phyloP scores from a whole-genome alignment of 2,888 invertebrate species.

The Thymelicus sylvestris region DNA sequence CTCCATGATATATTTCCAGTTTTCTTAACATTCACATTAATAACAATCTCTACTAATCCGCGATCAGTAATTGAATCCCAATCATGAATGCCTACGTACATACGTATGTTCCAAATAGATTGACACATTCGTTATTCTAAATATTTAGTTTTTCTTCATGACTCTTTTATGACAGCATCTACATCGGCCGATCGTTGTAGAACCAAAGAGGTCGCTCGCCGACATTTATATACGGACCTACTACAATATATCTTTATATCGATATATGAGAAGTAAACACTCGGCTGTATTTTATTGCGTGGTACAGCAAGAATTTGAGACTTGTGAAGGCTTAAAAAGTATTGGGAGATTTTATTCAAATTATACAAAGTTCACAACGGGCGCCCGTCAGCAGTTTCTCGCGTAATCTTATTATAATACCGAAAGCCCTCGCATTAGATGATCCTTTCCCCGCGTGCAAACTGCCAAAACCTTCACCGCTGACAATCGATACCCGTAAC shows the following conservation, averaged over 20 bases:
- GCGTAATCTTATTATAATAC: conserved; percentile 72
- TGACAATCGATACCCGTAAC: conserved; percentile 70
- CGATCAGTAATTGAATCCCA: no score
- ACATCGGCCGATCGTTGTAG: no score
- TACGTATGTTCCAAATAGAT: no score
- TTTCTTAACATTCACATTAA: no score
- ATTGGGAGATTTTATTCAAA: conserved; percentile 30
- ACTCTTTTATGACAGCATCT: no score
- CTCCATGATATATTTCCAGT: no score
- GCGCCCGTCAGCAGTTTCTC: conserved; percentile 58
- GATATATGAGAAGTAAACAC: background rate
- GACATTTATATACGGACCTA: no score
- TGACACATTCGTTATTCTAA: no score
- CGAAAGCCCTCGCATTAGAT: conserved; percentile 67
- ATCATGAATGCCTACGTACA: no score
- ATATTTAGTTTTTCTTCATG: no score
- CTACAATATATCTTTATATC: background rate
- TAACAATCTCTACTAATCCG: no score
- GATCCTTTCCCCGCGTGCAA: conserved; percentile 73
- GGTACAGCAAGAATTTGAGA: conserved; percentile 21
- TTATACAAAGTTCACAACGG: conserved; percentile 38
- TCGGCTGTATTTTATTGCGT: conserved; percentile 9
- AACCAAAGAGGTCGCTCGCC: no score
- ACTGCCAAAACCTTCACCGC: conserved; percentile 67
- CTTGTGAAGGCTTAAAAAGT: conserved; percentile 28